phyloP scores from a whole-genome alignment of 37 sponge, comb jelly and placozoan genomes.

The Cladorhizidae sp. region DNA sequence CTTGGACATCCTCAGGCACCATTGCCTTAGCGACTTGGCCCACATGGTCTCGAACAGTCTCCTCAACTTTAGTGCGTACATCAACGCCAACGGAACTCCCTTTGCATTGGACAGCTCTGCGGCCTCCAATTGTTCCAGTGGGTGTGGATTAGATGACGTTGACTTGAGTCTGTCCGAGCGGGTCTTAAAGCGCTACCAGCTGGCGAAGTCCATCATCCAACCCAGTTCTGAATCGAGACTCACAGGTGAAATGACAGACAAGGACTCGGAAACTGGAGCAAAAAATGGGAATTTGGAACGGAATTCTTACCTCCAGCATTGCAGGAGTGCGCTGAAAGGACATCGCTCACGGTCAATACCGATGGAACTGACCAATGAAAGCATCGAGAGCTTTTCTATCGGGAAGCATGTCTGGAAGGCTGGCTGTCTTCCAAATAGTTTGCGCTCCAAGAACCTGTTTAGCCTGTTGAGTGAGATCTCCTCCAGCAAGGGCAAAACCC shows the following conservation, averaged over 20 bases:
- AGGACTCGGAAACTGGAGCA: background rate
- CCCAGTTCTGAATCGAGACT: background rate
- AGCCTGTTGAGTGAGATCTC: slow-evolving; percentile 19
- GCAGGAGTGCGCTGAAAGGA: slow-evolving; percentile 1
- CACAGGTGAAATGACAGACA: too few relatives aligned
- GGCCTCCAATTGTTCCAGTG: background rate
- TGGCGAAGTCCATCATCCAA: background rate
- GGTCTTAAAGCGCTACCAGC: background rate
- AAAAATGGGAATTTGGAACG: background rate
- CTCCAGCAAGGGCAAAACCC: background rate
- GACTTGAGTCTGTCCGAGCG: background rate
- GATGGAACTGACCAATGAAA: background rate
- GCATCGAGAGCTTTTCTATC: slow-evolving; percentile 23
- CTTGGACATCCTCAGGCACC: slow-evolving; percentile 29
- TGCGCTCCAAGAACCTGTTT: slow-evolving; percentile 15
- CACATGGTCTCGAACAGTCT: slow-evolving; percentile 29
- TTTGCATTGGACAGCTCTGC: background rate
- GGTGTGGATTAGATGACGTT: background rate
- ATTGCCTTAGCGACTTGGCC: slow-evolving; percentile 29
- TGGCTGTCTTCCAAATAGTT: slow-evolving; percentile 13
- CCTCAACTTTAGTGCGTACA: background rate
- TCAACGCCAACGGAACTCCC: background rate
- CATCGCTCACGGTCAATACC: background rate
- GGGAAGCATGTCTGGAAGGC: slow-evolving; percentile 41
- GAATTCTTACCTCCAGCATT: background rate